Base-by-base conservation (phyloP, 1,140 invertebrate species). In the Arion vulgaris region DNA sequence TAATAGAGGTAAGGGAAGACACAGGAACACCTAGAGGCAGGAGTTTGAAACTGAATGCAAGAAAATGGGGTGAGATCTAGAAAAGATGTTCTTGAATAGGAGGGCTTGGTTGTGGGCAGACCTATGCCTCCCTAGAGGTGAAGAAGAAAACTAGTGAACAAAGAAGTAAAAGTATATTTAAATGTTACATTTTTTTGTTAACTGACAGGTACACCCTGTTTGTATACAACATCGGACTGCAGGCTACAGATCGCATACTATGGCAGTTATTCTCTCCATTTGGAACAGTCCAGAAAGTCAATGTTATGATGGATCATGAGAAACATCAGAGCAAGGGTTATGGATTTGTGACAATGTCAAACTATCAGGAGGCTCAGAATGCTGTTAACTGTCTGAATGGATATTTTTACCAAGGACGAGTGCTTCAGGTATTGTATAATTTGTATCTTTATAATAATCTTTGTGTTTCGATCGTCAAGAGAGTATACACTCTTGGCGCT, bases 341-440 rank as follows among this genome's bases (percentile, higher is more conserved):
- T 88, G 93, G 92, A 11, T 93, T 93, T 88, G 93, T 93, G 11
- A 93, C 93, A 34, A 93, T 93, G 92, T 86, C 90, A 34, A 92
- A 91, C 83, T 91, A 91, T 83, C 87, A 91, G 36, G 92, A 93
- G 81, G 93, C 93, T 36, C 84, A 91, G 36, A 88, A 90, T 76
- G 93, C 92, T 19, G 92, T 93, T 79, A 87, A 91, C 41, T 85
- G 86, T 53, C 85, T 93, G 69, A 92, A 93, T 89, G 92, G 92
- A 7, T 91, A 88, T 45, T 88, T 87, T 51, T 91, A 87, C 80
- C 87, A 89, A 69, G 92, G 91, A n/a, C 89, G 89, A 75, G 89
- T 90, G 49, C 84, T 93, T 32, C 92, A 93, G 79, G 92, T 93
- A 71, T 19, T 51, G n/a, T 45, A 9, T 36, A 9, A 26, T 39